Conservation (phyloP, 2,113 vertebrate genomes). For the Gallinago media region DNA sequence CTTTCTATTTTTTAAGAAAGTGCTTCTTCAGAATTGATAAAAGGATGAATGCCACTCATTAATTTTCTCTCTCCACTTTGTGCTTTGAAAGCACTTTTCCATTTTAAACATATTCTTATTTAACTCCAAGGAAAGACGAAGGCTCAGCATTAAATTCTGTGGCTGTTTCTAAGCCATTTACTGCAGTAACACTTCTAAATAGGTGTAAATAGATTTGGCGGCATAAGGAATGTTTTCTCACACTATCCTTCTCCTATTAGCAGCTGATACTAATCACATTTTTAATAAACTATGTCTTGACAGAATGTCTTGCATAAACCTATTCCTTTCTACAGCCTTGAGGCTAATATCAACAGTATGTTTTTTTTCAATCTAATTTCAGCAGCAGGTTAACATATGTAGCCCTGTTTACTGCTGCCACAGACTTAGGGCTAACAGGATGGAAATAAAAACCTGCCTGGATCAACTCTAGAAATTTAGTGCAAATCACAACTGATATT, state of each 20-base stretch:
- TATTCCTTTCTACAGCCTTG: not conserved
- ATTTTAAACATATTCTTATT: not conserved
- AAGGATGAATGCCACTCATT: not conserved
- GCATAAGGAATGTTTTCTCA: not conserved
- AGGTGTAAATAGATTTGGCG: not conserved
- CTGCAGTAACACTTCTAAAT: not conserved
- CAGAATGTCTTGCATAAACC: not conserved
- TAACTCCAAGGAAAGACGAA: not conserved
- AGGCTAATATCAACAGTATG: not conserved
- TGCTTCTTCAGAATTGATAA: not conserved
- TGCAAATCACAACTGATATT: not conserved
- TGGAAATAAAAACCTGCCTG: not conserved
- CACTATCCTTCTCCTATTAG: not conserved
- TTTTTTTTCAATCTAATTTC: not conserved
- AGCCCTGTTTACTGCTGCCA: not conserved
- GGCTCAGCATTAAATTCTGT: not conserved
- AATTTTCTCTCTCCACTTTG: accelerated
- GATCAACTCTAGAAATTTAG: not conserved
- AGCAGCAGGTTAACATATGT: not conserved
- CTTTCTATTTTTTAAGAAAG: not conserved
- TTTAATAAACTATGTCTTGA: not conserved
- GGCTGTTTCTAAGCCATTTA: not conserved
- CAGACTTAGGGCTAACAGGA: not conserved
- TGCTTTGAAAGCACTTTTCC: not conserved
- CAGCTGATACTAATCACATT: slow-evolving; percentile 12